Evolutionary conservation across 2,888 invertebrate species (phyloP), one percentile per base, ranked within the genome.

Genomic region (Hydroisotoma schaefferi): DNA sequence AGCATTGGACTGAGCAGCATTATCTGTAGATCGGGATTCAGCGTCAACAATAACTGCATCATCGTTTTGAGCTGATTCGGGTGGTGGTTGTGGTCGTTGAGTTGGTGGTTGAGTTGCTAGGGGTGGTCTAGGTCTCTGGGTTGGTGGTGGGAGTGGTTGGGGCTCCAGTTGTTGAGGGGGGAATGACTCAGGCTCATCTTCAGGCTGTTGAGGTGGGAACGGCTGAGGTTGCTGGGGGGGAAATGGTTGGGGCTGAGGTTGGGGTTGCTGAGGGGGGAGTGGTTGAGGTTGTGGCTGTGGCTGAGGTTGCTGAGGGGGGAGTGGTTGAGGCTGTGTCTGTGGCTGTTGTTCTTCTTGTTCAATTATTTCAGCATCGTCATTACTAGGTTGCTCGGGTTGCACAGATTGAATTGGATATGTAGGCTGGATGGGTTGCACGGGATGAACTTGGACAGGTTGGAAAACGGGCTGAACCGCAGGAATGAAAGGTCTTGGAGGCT

Each of bases 271-370:
- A 57, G 55, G 38, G 20, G 59, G 73, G 37, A 61, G 73, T 44
- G 49, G 73, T 37, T 49, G 70, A 12, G 55, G 74, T 15, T n/a
- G 71, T 15, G 48, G 71, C 70, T 69, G 74, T 38, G 60, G 68
- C 1, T 70, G 70, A 2, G 68, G 68, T 6, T 64, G 67, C 8
- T 74, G 74, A 2, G 73, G 74, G 22, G 73, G 75, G 18, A 74
- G 76, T 37, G 77, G 77, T 26, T 77, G 78, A 51, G 76, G 75
- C 15, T 76, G 75, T 1, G 75, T 77, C 65, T 76, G 55, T 26
- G 63, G 63, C 29, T 47, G 55, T 52, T 63, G 65, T 28, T 61
- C 66, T 29, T 63, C 67, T 15, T 27, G 29, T 40, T 40, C 40
- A 15, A 40, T 20, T 18, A 40, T 40, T 4, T 18, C 40, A 4